These are phyloP conservation scores for Drosophila pegasa DNA, from an alignment of 2,888 invertebrate species.

Conservation along the genomic window DNA sequence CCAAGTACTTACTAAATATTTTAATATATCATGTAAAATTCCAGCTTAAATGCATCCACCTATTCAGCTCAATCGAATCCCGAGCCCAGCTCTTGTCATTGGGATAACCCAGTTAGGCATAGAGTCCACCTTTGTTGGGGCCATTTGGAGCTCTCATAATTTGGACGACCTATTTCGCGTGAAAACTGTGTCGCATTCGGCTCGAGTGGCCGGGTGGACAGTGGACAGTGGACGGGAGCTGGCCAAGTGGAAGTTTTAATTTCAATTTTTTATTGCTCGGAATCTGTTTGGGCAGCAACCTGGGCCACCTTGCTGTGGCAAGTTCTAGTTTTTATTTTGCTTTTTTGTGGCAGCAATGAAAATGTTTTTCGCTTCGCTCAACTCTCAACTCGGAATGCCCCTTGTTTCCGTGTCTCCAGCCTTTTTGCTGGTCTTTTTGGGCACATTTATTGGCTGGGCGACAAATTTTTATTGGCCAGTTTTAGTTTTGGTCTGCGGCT, in stretches of 20 bases:
- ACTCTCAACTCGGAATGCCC: background rate
- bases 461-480: conserved; percentile 77
- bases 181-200: conserved; percentile 60
- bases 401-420: conserved; percentile 3
- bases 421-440: background rate
- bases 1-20: background rate
- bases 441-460: conserved; percentile 75
- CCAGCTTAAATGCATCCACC: background rate
- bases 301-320: conserved; percentile 45
- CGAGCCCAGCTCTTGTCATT: background rate
- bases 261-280: conserved; percentile 70
- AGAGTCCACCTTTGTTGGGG: conserved; percentile 13
- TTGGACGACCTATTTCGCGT: conserved; percentile 67
- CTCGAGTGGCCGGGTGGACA: background rate
- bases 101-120: background rate
- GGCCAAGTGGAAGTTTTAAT: conserved; percentile 70
- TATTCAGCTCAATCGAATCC: conserved; percentile 4
- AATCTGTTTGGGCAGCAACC: conserved; percentile 55
- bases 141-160: conserved; percentile 53
- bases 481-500: conserved; percentile 59
- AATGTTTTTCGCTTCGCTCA: conserved; percentile 53
- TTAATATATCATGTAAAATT: background rate
- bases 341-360: conserved; percentile 57
- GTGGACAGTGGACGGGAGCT: background rate
- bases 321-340: conserved; percentile 19